phyloP scores from a whole-genome alignment of 2,888 invertebrate species.

The Lobophora halterata region DNA sequence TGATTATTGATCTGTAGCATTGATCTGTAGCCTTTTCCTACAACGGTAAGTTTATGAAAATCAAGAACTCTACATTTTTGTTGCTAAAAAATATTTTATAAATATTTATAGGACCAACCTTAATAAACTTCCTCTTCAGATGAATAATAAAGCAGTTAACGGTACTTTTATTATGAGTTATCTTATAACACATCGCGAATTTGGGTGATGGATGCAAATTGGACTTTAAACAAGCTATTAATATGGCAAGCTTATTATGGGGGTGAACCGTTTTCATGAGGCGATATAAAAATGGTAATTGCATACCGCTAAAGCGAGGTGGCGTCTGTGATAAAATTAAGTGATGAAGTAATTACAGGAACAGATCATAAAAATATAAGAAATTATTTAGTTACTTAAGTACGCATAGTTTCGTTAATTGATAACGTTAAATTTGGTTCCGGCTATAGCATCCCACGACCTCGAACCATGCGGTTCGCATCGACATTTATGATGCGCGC shows the following conservation, averaged over 20 bases:
- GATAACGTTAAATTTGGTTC: no score
- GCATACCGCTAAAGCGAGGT: constrained; percentile 38
- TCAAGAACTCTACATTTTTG: constrained; percentile 2
- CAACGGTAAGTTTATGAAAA: constrained; percentile 55
- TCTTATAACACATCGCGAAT: constrained; percentile 33
- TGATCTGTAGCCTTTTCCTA: constrained; percentile 45
- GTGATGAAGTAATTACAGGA: not conserved
- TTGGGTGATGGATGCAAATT: constrained; percentile 57
- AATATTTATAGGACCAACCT: constrained; percentile 5
- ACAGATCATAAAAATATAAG: constrained; percentile 3
- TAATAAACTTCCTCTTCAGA: constrained; percentile 11
- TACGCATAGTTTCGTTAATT: no score
- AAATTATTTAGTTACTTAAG: no score
- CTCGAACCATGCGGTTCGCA: no score
- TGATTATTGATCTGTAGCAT: constrained; percentile 65
- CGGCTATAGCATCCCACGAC: no score
- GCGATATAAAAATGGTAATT: constrained; percentile 63
- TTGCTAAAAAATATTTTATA: constrained; percentile 5
- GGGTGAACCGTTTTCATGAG: constrained; percentile 64
- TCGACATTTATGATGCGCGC: no score
- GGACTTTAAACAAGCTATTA: constrained; percentile 52
- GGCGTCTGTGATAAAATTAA: constrained; percentile 9
- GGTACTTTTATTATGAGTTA: constrained; percentile 26
- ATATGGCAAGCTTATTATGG: constrained; percentile 41
- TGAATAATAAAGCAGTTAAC: constrained; percentile 27